phyloP scores from a whole-genome alignment of 2,888 invertebrate genomes.

The Drosophila conformis region DNA sequence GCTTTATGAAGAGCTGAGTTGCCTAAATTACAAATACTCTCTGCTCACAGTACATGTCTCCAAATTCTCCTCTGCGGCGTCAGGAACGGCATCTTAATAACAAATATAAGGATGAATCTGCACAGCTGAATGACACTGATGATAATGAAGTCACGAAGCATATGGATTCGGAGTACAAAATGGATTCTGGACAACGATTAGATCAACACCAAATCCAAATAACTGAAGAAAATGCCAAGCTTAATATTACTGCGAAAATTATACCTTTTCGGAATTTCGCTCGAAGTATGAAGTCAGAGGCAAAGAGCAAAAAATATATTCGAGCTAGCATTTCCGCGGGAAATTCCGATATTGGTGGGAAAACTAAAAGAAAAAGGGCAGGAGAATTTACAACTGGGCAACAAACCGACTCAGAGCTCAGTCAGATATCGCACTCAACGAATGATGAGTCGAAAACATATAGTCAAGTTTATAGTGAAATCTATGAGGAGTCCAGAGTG shows the following conservation, averaged over 20 bases:
- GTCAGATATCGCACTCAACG: slow-evolving; percentile 34
- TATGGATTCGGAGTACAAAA: neutral
- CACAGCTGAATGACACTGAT: neutral
- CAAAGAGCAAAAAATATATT: neutral
- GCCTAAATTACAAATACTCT: neutral
- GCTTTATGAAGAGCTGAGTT: neutral
- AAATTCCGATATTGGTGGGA: neutral
- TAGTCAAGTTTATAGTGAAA: slow-evolving; percentile 63
- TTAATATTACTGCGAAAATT: neutral
- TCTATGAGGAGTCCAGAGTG: slow-evolving; percentile 54
- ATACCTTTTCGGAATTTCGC: slow-evolving; percentile 8
- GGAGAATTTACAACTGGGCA: neutral
- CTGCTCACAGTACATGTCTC: slow-evolving; percentile 9
- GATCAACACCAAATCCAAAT: neutral
- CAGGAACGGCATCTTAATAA: neutral
- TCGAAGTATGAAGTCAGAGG: slow-evolving; percentile 2
- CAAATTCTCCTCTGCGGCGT: neutral
- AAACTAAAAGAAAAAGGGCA: neutral
- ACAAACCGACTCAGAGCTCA: slow-evolving; percentile 23
- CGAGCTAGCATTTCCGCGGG: neutral
- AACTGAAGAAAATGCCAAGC: neutral
- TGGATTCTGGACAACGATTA: neutral
- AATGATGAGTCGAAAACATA: slow-evolving; percentile 60
- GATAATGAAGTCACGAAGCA: neutral
- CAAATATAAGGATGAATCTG: neutral